These are phyloP conservation scores for Zonitis immaculata DNA, from an alignment of 2,888 invertebrate species.

Conservation along the genomic window DNA sequence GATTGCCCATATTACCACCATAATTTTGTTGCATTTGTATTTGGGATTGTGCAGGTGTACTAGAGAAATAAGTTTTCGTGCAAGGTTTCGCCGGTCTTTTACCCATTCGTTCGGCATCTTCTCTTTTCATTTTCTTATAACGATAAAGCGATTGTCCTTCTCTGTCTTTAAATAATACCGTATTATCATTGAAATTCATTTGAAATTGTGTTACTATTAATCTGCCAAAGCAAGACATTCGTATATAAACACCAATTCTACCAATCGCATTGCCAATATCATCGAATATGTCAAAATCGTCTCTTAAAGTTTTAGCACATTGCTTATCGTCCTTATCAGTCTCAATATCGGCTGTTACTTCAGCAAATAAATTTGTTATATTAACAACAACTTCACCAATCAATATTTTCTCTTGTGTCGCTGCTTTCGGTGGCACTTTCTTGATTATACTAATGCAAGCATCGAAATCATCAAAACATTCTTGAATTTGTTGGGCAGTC, in stretches of 20 bases:
- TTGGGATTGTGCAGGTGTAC: too few relatives aligned
- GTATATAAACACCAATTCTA: conserved; percentile 57
- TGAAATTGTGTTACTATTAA: conserved; percentile 64
- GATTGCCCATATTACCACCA: too few relatives aligned
- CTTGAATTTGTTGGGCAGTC: conserved; percentile 52
- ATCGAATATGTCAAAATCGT: conserved; percentile 55
- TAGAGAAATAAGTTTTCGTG: neutral
- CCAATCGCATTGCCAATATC: conserved; percentile 54
- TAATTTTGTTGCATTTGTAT: too few relatives aligned
- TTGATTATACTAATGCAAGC: conserved; percentile 56
- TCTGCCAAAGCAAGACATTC: conserved; percentile 64
- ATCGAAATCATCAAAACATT: conserved; percentile 55
- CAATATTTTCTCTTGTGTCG: conserved; percentile 59
- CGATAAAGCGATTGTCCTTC: conserved; percentile 47
- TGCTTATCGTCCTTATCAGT: conserved; percentile 50
- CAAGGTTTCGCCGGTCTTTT: neutral
- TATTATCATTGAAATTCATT: conserved; percentile 48
- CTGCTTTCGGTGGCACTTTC: conserved; percentile 58
- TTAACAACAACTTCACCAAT: conserved; percentile 58
- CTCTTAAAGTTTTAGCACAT: conserved; percentile 57
- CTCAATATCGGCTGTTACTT: conserved; percentile 50
- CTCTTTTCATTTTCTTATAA: conserved; percentile 43
- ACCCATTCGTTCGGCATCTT: conserved; percentile 18
- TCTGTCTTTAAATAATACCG: conserved; percentile 48
- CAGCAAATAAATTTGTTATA: conserved; percentile 57